These are phyloP conservation scores for Chrysopilus asiliformis DNA, from an alignment of 2,888 invertebrate genomes.

Conservation along the genomic window DNA sequence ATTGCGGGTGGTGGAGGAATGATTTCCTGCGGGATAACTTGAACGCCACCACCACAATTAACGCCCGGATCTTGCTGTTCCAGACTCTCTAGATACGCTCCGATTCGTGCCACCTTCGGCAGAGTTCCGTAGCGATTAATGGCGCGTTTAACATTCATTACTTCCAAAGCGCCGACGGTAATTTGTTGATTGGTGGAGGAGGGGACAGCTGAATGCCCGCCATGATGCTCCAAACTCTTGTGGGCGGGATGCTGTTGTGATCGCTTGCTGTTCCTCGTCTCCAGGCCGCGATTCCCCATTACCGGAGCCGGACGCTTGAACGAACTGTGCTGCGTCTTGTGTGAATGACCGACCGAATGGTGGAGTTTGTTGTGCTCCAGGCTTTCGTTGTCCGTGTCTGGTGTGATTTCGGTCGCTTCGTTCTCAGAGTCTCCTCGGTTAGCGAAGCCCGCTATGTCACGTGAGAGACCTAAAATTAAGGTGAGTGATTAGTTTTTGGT, in stretches of 20 bases:
- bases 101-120: conserved; percentile 92
- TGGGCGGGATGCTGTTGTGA: conserved; percentile 28
- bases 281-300: conserved; percentile 46
- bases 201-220: neutral
- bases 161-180: conserved; percentile 85
- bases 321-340: conserved; percentile 37
- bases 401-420: conserved; percentile 53
- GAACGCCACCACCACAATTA: neutral
- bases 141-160: conserved; percentile 88
- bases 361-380: conserved; percentile 37
- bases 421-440: conserved; percentile 51
- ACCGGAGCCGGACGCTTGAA: conserved; percentile 44
- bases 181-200: conserved; percentile 37
- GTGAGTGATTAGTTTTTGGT: too few relatives aligned
- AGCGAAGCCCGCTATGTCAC: conserved; percentile 31
- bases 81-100: conserved; percentile 89
- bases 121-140: conserved; percentile 92
- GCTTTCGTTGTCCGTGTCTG: conserved; percentile 54
- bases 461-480: conserved; percentile 33
- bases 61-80: conserved; percentile 52
- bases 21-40: conserved; percentile 19
- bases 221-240: conserved; percentile 21
- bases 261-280: conserved; percentile 49
- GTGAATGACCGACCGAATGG: conserved; percentile 38
- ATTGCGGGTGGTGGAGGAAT: conserved; percentile 19